phyloP scores from a whole-genome alignment of 2,113 vertebrate species.

The Anguilla rostrata region DNA sequence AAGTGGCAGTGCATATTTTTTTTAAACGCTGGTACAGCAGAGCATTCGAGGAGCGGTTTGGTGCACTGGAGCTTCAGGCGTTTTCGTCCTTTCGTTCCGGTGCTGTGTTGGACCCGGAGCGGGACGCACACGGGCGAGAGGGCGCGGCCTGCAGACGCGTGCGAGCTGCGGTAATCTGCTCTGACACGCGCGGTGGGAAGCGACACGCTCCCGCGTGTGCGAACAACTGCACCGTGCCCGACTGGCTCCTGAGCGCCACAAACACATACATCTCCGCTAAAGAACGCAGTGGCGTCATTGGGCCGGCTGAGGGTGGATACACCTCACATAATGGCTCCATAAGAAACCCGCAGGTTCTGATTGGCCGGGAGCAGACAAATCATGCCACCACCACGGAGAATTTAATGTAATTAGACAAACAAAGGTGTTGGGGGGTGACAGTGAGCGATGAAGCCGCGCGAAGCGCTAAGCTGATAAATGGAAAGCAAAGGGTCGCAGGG shows the following conservation, averaged over 20 bases:
- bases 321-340: neutral
- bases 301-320: neutral
- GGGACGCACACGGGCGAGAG: neutral
- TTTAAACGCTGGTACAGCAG: neutral
- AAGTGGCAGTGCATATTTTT: neutral
- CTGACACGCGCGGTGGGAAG: neutral
- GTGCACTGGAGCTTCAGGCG: neutral
- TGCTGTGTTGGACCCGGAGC: neutral
- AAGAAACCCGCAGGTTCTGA: constrained; percentile 37
- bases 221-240: neutral
- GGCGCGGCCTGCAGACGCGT: too few relatives aligned
- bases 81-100: neutral
- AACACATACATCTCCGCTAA: neutral
- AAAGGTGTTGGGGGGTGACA: constrained; percentile 50
- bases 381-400: constrained; percentile 53
- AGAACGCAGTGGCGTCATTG: neutral
- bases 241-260: neutral
- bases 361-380: constrained; percentile 42
- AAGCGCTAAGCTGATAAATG: constrained; percentile 61
- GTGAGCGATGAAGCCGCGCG: constrained; percentile 64
- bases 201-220: too few relatives aligned
- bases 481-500: constrained; percentile 47
- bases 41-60: neutral
- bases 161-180: neutral
- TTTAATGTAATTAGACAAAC: constrained; percentile 66